A percentile compares a stretch with the other conserved stretches of the same genome.
Conservation (phyloP, 64 coral and sea anemone genomes). For the Catalaphyllia jardinei region DNA sequence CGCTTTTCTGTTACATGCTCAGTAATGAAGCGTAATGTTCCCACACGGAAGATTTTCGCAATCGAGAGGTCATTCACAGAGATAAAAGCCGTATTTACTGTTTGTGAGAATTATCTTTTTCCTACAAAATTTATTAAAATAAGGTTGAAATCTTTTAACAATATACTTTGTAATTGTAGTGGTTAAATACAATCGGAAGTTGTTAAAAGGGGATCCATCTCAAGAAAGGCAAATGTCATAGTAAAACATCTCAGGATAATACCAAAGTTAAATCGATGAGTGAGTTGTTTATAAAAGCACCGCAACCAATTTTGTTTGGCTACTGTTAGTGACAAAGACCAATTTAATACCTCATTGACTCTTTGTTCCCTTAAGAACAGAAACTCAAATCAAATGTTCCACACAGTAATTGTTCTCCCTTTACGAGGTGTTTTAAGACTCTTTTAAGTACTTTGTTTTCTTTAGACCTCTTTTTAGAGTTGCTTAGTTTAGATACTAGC, state of each 20-base stretch:
- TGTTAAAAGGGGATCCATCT: constrained; percentile 3
- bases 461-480: background rate
- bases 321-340: background rate
- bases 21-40: constrained; percentile 4
- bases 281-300: too few relatives aligned
- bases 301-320: background rate
- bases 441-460: background rate
- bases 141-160: too few relatives aligned
- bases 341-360: background rate
- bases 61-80: background rate
- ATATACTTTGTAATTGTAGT: background rate
- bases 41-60: background rate
- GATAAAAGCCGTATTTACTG: too few relatives aligned
- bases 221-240: background rate
- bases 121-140: too few relatives aligned
- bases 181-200: constrained; percentile 24
- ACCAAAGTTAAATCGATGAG: background rate
- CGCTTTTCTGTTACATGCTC: background rate
- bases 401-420: background rate
- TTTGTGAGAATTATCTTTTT: too few relatives aligned
- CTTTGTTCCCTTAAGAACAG: background rate
- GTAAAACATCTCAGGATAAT: background rate
- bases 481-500: background rate
- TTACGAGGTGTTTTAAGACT: background rate
- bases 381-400: background rate